Base-by-base conservation (phyloP, 37 sponge, comb jelly and placozoan genomes). In the Eunapius fragilis region DNA sequence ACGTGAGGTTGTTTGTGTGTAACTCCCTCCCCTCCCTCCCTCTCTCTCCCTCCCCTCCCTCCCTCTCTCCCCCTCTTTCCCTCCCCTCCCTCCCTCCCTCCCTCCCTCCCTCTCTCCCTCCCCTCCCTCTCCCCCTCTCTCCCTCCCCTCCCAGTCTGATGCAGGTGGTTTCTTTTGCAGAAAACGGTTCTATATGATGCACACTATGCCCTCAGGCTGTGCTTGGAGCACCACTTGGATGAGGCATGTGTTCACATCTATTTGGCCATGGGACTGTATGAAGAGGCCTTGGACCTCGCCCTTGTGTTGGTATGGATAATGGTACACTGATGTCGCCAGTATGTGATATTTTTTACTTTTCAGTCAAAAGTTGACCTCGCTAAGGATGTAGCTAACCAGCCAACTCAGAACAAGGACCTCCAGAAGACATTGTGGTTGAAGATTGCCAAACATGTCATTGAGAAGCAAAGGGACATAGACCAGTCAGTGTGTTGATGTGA, bases 121-220 rank as follows among this genome's bases (percentile, higher is more conserved):
- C 22, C 22, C 68, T 67, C 68, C 68, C 22, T 67, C 68, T 67
- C 22, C 22, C 68, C 68, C 68, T 67, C 68, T 22, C 22, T 67
- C 68, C 22, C 22, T 67, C 68, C 68, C 68, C n/a, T n/a, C 41
- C 41, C 69, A 80, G 69, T 80, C 33, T 37, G 9, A 77, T 70
- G 27, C 71, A 70, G 25, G 71, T 47, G 78, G 14, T 6, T 78
- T 68, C 32, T 31, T 28, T 84, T 35, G 71, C 41, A 68, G 41
- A 25, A 12, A 2, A 76, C 35, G 9, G 82, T 88, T 25, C 47
- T 28, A 22, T 97, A 93, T 80, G 96, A 98, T 72, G 78, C 89
- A 37, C 93, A 94, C 48, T 98, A 98, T 87, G 99, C 99, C 77
- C 85, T 98, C 67, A 90, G 99, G 70, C 92, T 94, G 71, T 98